A percentile compares a stretch with the other conserved stretches of the same genome.
phyloP scores from a whole-genome alignment of 2,797 vertebrate genomes.

The Rhabdophis nuchalis region DNA sequence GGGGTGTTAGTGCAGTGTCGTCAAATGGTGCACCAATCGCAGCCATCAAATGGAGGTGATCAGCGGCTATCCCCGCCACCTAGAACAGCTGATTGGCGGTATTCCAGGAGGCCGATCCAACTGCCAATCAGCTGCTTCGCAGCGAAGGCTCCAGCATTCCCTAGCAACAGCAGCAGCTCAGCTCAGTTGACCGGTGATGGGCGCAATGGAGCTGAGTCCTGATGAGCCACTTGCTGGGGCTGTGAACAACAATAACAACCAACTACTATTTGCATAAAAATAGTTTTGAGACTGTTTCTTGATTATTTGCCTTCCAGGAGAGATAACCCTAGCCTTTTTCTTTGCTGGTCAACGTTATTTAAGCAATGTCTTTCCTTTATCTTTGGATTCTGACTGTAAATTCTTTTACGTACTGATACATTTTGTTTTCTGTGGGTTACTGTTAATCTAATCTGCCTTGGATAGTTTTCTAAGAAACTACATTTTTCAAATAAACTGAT shows the following conservation, averaged over 20 bases:
- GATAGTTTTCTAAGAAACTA: background rate
- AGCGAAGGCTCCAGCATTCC: no score
- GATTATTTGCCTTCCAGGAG: background rate
- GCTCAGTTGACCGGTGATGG: no score
- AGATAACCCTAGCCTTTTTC: background rate
- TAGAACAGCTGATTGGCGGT: no score
- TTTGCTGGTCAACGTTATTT: background rate
- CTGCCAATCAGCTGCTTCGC: no score
- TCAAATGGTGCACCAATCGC: no score
- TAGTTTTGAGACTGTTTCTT: background rate
- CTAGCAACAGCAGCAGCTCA: no score
- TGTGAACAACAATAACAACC: background rate
- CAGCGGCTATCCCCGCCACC: no score
- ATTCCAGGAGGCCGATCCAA: no score
- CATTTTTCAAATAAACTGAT: background rate
- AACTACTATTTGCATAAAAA: constrained; percentile 10
- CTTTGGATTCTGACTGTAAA: background rate
- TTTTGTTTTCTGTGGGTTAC: background rate
- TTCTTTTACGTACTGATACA: background rate
- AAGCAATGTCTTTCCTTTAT: background rate
- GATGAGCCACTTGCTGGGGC: no score
- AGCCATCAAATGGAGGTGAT: no score
- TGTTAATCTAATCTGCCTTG: background rate
- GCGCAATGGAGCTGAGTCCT: no score
- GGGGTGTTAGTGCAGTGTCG: no score